Percentiles rank a stretch among this genome's conserved stretches.
phyloP scores from a whole-genome alignment of 2,888 invertebrate genomes.

The Netelia inedita region DNA sequence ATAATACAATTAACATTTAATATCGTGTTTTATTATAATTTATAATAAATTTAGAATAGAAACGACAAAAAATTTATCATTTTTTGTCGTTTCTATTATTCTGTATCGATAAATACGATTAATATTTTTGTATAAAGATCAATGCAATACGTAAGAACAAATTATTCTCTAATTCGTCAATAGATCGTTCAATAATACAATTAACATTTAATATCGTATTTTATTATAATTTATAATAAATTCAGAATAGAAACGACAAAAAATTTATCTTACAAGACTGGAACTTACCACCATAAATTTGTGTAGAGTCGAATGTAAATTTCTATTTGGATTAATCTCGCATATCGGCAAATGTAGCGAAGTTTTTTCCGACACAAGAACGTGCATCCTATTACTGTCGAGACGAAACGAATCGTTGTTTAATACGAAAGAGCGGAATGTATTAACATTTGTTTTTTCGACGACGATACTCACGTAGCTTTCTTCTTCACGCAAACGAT shows the following conservation, averaged over 20 bases:
- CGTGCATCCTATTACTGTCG: conserved; percentile 91
- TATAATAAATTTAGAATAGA: conserved; percentile 20
- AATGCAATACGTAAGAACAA: not conserved
- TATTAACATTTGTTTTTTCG: not conserved
- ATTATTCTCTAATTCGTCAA: too few relatives aligned
- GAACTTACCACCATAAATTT: conserved; percentile 92
- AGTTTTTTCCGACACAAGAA: conserved; percentile 94
- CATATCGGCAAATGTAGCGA: conserved; percentile 94
- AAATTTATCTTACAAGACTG: not conserved
- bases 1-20: not conserved
- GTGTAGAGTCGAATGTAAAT: conserved; percentile 94
- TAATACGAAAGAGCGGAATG: conserved; percentile 24
- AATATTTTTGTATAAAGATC: not conserved
- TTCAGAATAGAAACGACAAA: conserved; percentile 4
- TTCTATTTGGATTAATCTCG: conserved; percentile 94
- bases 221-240: conserved; percentile 8
- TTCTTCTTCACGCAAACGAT: conserved; percentile 93
- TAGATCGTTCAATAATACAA: too few relatives aligned
- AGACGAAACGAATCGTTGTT: conserved; percentile 53
- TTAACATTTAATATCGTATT: conserved; percentile 3
- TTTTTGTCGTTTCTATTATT: conserved; percentile 24
- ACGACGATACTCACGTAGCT: conserved; percentile 87
- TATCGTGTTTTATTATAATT: conserved; percentile 14
- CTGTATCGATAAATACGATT: conserved; percentile 77
- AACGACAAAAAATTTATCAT: not conserved